phyloP scores from a whole-genome alignment of 2,113 vertebrate species.

The Cyanoderma ruficeps region DNA sequence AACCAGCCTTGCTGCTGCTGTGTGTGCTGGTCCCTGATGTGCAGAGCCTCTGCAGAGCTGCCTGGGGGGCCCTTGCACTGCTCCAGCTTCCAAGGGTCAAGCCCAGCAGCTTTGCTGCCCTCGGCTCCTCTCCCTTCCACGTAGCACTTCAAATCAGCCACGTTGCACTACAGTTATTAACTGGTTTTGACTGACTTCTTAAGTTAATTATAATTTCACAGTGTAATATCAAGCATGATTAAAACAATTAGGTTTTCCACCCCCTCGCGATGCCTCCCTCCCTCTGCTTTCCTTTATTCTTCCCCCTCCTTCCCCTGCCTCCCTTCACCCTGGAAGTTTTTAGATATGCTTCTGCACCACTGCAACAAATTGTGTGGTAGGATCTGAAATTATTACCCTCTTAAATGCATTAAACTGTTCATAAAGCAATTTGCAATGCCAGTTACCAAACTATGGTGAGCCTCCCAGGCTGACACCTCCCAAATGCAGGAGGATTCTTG shows the following conservation, averaged over 20 bases:
- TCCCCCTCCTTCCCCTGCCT: background rate
- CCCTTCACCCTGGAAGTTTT: slow-evolving; percentile 30
- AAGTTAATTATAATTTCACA: slow-evolving; percentile 68
- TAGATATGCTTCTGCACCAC: slow-evolving; percentile 49
- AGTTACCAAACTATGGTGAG: slow-evolving; percentile 32
- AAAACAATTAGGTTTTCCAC: slow-evolving; percentile 59
- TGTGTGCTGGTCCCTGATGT: background rate
- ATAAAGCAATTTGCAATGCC: slow-evolving; percentile 63
- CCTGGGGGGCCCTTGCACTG: background rate
- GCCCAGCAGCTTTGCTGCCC: background rate
- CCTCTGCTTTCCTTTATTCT: background rate
- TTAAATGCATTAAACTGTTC: slow-evolving; percentile 67
- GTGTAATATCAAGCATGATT: slow-evolving; percentile 66
- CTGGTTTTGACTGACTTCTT: slow-evolving; percentile 65
- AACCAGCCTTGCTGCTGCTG: background rate
- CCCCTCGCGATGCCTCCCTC: background rate
- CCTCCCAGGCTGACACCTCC: slow-evolving; percentile 40
- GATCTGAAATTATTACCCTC: slow-evolving; percentile 59
- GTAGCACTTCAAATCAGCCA: slow-evolving; percentile 17
- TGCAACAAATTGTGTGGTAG: slow-evolving; percentile 38
- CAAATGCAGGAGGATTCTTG: slow-evolving; percentile 50
- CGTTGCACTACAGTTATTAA: slow-evolving; percentile 39
- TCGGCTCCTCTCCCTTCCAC: background rate
- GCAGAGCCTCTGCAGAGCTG: background rate
- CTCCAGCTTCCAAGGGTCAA: background rate